These are phyloP conservation scores for Tenrec ecaudatus DNA, from an alignment of 2,113 vertebrate genomes.

Conservation along the genomic window DNA sequence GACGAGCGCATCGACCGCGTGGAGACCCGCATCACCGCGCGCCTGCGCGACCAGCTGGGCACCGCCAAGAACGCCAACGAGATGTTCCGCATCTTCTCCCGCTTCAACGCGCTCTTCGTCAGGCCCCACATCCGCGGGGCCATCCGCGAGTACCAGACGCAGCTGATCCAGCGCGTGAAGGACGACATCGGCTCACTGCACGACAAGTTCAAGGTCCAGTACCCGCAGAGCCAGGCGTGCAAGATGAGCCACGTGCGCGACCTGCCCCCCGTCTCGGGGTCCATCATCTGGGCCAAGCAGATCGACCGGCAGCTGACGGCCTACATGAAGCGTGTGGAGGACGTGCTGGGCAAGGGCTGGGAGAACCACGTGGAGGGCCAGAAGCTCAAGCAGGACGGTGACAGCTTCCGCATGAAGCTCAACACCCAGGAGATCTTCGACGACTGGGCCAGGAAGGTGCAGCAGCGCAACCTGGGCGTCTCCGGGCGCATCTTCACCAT, in stretches of 20 bases:
- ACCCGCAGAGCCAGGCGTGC: constrained; percentile 98
- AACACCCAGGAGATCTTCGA: constrained; percentile 99
- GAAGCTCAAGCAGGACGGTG: constrained; percentile 99
- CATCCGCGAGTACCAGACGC: constrained; percentile 98
- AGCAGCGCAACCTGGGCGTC: constrained; percentile 98
- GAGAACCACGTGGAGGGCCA: constrained; percentile 99
- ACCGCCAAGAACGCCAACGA: constrained; percentile 99
- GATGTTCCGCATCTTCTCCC: constrained; percentile 99
- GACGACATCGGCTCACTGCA: constrained; percentile 99
- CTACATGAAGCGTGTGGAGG: constrained; percentile 99
- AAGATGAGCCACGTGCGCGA: constrained; percentile 99
- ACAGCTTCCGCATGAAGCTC: constrained; percentile 99
- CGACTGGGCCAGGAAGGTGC: constrained; percentile 98
- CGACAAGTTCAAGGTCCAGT: constrained; percentile 99
- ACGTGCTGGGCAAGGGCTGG: constrained; percentile 98
- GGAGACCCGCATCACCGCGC: constrained; percentile 98
- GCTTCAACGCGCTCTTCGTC: constrained; percentile 98
- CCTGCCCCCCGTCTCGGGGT: constrained; percentile 96
- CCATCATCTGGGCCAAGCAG: constrained; percentile 99
- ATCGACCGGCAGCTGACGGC: constrained; percentile 98
- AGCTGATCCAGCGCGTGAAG: constrained; percentile 98
- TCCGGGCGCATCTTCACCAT: constrained; percentile 99
- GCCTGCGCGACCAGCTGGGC: constrained; percentile 97
- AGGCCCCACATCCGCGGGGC: constrained; percentile 98
- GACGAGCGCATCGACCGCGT: constrained; percentile 98